Evolutionary conservation across 2,113 vertebrate genomes (phyloP).

Genomic region (Orycteropus afer): DNA sequence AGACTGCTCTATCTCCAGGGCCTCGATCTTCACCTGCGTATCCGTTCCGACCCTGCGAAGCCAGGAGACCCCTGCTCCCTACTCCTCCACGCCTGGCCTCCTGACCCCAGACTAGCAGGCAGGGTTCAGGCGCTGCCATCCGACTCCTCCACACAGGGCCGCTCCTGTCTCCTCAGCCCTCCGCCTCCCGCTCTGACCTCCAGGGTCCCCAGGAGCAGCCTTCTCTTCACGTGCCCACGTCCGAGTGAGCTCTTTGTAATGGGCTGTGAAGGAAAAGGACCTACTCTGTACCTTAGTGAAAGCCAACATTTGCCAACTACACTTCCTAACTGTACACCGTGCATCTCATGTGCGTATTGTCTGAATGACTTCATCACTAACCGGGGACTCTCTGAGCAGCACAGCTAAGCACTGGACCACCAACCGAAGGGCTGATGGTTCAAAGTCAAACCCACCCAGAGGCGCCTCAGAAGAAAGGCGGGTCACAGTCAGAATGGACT

Average conservation of each 20-base stretch:
- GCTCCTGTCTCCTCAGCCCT: background rate
- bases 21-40: background rate
- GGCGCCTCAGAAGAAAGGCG: background rate
- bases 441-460: background rate
- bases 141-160: background rate
- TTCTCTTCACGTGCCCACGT: background rate
- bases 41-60: too few relatives aligned
- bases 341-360: background rate
- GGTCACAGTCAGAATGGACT: rapidly evolving
- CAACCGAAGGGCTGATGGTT: background rate
- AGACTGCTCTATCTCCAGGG: background rate
- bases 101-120: background rate
- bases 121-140: background rate
- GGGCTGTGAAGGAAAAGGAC: background rate
- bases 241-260: background rate
- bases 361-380: background rate
- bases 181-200: background rate
- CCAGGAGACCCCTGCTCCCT: too few relatives aligned
- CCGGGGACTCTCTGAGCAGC: background rate
- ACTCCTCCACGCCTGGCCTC: background rate
- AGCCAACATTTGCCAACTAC: background rate
- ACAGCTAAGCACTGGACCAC: background rate
- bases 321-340: background rate
- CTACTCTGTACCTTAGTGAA: background rate
- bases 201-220: background rate